phyloP scores from a whole-genome alignment of 2,113 vertebrate species.

The Bagarius yarrelli region DNA sequence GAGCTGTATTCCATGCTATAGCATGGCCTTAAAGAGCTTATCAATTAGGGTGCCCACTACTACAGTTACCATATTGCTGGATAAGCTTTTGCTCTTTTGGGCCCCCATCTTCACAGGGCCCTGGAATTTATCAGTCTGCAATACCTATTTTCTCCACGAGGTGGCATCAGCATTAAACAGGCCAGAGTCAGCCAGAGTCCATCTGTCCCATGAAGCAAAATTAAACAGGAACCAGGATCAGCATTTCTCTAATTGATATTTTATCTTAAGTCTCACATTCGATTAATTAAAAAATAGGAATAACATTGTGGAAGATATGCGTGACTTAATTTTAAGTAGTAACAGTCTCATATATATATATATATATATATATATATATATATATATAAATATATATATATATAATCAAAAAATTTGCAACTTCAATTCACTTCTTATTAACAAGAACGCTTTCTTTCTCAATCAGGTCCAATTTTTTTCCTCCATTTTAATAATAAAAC shows the following conservation, averaged over 20 bases:
- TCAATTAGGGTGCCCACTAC: not conserved
- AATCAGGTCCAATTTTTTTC: slow-evolving; percentile 16
- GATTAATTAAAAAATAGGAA: not conserved
- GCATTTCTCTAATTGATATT: not conserved
- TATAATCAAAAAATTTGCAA: no score
- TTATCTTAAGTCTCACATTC: slow-evolving; percentile 6
- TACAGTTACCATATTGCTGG: not conserved
- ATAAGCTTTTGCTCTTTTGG: not conserved
- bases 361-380: no score
- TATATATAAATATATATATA: no score
- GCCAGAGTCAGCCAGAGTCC: not conserved
- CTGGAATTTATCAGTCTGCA: not conserved
- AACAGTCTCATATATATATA: not conserved
- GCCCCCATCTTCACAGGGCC: not conserved
- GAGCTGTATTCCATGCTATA: not conserved
- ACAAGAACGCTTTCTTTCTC: slow-evolving; percentile 40
- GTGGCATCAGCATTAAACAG: slow-evolving; percentile 42
- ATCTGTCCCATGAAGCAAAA: not conserved
- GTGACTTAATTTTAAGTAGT: not conserved
- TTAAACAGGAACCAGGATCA: not conserved
- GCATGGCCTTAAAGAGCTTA: no score
- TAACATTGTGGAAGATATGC: not conserved
- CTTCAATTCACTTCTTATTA: not conserved
- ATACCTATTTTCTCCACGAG: slow-evolving; percentile 51
- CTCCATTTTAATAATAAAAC: slow-evolving; percentile 40